Base-by-base conservation (phyloP, 1,140 invertebrate species). In the Bicyclus anynana region DNA sequence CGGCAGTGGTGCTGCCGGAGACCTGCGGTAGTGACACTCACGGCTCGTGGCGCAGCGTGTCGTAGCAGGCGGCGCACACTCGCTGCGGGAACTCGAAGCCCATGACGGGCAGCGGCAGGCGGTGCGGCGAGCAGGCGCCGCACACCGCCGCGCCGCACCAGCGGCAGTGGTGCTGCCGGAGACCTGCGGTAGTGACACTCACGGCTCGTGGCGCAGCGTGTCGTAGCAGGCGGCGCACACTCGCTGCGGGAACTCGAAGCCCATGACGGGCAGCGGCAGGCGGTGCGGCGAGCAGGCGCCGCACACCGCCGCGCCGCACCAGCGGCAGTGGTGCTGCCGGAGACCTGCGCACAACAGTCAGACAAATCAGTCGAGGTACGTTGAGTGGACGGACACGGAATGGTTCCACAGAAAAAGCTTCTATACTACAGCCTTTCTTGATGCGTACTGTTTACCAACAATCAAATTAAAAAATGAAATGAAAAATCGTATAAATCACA, bases 21-120 rank as follows among this genome's bases (percentile, higher is more conserved):
- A 53, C 91, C 91, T 91, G 67, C 26, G 20, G 16, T 10, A 12
- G 9, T 3, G 29, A 12, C 2, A 3, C 93, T 91, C 88, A 97
- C 95, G 98, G 97, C 59, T 94, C 93, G 69, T 95, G 94, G 69
- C 95, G 94, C 20, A 98, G 91, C 59, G 92, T 92, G 72, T 92
- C 91, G 84, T 94, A 94, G 89, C 98, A 99, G 14, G 94, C 93
- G 79, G 97, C 95, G 90, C 98, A 99, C 27, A 99, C 95, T 59
- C 98, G 90, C 51, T 99, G 97, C 84, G 97, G 95, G 90, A 98
- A 98, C 89, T 99, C 98, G 90, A 98, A 99, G 26, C 98, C 98
- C 95, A 99, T 97, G 44, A 94, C 90, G 0, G 98, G 98, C 77
- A 99, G 95, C 44, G 95, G 94, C 59, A 97, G 93, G 56, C 94